Base-by-base conservation (phyloP, 2,888 invertebrate species). In the Biston betularia region DNA sequence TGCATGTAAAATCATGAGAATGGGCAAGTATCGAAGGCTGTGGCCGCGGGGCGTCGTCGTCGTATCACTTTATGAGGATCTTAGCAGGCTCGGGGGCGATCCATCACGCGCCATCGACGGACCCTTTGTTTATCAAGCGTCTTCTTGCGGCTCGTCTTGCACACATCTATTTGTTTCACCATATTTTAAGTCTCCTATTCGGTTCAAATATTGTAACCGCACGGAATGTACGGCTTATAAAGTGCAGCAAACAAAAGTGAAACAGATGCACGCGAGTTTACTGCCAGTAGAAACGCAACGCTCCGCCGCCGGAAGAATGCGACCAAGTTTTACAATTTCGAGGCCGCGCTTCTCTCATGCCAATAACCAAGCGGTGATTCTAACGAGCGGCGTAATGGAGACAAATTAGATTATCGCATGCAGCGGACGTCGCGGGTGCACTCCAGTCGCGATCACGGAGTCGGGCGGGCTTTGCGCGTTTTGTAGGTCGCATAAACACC, bases 191-290 rank as follows among this genome's bases (percentile, higher is more conserved):
- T 10, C 15, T 40, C 14, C 3, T 53, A 24, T 52, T 14, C 9
- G 34, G 0, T 15, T 15, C 38, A 10, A 7, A 7, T 7, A 24
- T 53, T 15, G 14, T 40, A 53, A 40, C 15, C 12, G 15, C 10
- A 10, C 10, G 33, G 1, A 54, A 12, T 24, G 10, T 38, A 15
- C 33, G n/a, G 4, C 14, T 53, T 38, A 38, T 12, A 35, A 38
- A 52, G 38, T 52, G 14, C 14, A 61, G 57, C 55, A 65, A 74
- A 73, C 64, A 70, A 75, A 75, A 77, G 73, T 74, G 71, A 72
- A 73, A 76, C 66, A 72, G 63, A 42, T 63, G 72, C 70, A 69
- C 59, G 64, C 65, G 40, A 58, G 33, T 62, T 55, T 38, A 63
- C 15, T 56, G 65, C 42, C 55, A 57, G 63, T 64, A 67, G 68